phyloP scores from a whole-genome alignment of 2,888 invertebrate genomes.

The Diaphora mendica region DNA sequence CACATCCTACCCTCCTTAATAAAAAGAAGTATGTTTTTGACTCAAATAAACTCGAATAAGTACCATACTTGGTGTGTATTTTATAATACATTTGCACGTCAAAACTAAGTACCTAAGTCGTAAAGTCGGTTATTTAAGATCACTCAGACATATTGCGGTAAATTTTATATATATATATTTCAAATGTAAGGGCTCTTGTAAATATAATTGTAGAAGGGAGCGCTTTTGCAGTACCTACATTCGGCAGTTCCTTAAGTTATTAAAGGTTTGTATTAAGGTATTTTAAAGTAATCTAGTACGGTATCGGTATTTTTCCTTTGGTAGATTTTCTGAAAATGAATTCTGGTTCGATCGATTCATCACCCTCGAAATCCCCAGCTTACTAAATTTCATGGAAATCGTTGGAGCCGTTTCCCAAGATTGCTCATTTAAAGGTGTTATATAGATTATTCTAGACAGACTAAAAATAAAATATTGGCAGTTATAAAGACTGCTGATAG shows the following conservation, averaged over 20 bases:
- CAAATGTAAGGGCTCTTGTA: neutral
- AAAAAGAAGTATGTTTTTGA: neutral
- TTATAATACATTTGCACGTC: constrained; percentile 25
- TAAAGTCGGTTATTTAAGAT: constrained; percentile 43
- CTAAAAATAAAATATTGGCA: too few relatives aligned
- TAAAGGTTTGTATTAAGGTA: neutral
- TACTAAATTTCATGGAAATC: too few relatives aligned
- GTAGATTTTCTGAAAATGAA: too few relatives aligned
- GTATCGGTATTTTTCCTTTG: too few relatives aligned
- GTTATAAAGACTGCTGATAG: too few relatives aligned
- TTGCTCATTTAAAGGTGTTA: too few relatives aligned
- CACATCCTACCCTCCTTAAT: neutral
- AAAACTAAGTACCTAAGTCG: constrained; percentile 39
- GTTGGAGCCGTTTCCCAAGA: too few relatives aligned
- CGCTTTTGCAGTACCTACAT: neutral
- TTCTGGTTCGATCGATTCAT: too few relatives aligned
- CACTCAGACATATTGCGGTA: constrained; percentile 44
- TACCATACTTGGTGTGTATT: neutral
- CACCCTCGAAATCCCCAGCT: too few relatives aligned
- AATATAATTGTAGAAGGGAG: constrained; percentile 5
- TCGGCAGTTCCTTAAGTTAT: neutral
- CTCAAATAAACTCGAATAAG: constrained; percentile 3
- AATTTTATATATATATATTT: constrained; percentile 39
- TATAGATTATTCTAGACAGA: too few relatives aligned
- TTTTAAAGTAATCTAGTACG: too few relatives aligned